phyloP scores from a whole-genome alignment of 1,140 invertebrate species.

The Leptinotarsa lineolata region DNA sequence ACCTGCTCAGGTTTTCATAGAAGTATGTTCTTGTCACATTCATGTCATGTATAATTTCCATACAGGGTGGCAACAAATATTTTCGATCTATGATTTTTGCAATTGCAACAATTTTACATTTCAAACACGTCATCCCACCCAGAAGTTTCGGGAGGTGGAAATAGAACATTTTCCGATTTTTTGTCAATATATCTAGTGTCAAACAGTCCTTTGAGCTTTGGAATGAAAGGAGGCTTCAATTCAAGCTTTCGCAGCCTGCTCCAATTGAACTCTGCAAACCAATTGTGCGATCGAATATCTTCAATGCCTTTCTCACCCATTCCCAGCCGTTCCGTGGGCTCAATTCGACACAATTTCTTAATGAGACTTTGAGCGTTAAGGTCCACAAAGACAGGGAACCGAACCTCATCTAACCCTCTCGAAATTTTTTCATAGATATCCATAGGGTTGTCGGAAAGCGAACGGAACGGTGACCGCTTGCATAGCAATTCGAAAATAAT shows the following conservation, averaged over 20 bases:
- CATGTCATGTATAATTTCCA: no score
- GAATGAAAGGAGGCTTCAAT: constrained; percentile 30
- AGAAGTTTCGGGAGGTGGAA: not conserved
- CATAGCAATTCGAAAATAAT: constrained; percentile 89
- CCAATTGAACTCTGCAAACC: constrained; percentile 50
- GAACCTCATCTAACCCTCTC: constrained; percentile 85
- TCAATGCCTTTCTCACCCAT: constrained; percentile 71
- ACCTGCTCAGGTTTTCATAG: no score
- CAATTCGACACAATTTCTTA: constrained; percentile 82
- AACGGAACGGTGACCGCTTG: constrained; percentile 84
- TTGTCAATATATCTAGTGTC: not conserved
- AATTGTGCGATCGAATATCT: constrained; percentile 93
- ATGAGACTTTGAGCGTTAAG: constrained; percentile 81
- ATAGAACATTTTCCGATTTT: not conserved
- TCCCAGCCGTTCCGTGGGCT: constrained; percentile 88
- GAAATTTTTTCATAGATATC: constrained; percentile 90
- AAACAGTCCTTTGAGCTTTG: not conserved
- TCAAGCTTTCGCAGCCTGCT: constrained; percentile 30
- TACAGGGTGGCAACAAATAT: no score
- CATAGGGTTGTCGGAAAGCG: constrained; percentile 85
- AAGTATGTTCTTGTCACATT: no score
- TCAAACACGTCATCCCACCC: constrained; percentile 20
- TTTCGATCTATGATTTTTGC: no score
- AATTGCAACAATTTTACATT: no score
- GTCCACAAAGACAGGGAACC: constrained; percentile 79